Base-by-base conservation (phyloP, 2,797 vertebrate species). In the Ptychadena robeensis region DNA sequence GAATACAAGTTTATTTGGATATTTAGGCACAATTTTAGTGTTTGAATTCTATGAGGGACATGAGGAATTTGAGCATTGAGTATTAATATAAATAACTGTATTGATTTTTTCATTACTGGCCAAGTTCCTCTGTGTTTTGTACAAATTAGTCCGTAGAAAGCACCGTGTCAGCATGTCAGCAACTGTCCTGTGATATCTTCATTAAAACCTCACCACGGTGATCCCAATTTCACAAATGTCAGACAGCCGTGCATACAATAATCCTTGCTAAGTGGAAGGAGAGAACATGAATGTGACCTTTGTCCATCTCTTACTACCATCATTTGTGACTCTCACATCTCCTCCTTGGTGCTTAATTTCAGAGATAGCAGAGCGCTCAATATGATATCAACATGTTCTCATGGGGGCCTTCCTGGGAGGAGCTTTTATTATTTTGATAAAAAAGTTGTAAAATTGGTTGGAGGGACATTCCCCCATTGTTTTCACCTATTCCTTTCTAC, bases 61-160 rank as follows among this genome's bases (percentile, higher is more conserved):
- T 77, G 67, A 82, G 61, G 67, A 35, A 71, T 77, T 18, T n/a
- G 32, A 12, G 61, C 64, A 9, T 32, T 31, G 37, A 11, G 32
- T 79, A 78, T 78, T 37, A 71, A 53, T 78, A 79, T 78, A 83
- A 66, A 79, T 68, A 77, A 15, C n/a, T 10, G 9, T 61, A 83
- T 83, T 79, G 74, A 83, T 79, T 83, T 83, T 78, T 57, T 71
- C 81, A 83, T 83, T 83, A 82, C 66, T 4, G 73, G 57, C 34
- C 67, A 38, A 9, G 31, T 67, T 40, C 38, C 80, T 65, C 48
- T 11, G 69, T 32, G 63, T 65, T 83, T 67, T 57, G 31, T 73
- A 79, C 75, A 79, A 79, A 83, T 83, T 57, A 79, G 82, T 73
- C 76, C 65, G 66, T 11, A 69, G 61, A 73, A 79, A 78, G 63